Evolutionary conservation across 2,888 invertebrate genomes (phyloP).

Genomic region (Sarcophaga subvicina): DNA sequence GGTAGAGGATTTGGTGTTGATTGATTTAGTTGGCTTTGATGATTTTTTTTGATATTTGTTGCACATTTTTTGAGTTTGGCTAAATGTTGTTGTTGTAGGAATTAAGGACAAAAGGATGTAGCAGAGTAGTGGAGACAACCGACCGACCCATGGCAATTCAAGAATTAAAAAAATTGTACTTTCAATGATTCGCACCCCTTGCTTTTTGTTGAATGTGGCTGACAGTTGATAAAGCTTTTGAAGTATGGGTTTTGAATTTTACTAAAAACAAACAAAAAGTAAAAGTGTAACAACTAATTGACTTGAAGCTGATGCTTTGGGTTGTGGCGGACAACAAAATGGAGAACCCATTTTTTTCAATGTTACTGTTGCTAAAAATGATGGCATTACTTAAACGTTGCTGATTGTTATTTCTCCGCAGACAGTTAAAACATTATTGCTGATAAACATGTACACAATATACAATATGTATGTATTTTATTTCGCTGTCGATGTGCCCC

Average conservation of each 20-base stretch:
- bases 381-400: slow-evolving; percentile 39
- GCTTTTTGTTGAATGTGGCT: slow-evolving; percentile 38
- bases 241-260: slow-evolving; percentile 36
- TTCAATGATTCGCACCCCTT: slow-evolving; percentile 10
- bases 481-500: slow-evolving; percentile 45
- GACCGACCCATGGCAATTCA: slow-evolving; percentile 51
- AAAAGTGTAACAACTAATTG: background rate
- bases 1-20: slow-evolving; percentile 64
- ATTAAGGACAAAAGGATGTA: slow-evolving; percentile 61
- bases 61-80: slow-evolving; percentile 53
- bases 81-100: slow-evolving; percentile 66
- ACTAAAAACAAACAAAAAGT: slow-evolving; percentile 19
- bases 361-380: slow-evolving; percentile 46
- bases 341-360: slow-evolving; percentile 9
- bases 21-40: slow-evolving; percentile 64
- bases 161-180: slow-evolving; percentile 23
- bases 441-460: slow-evolving; percentile 23
- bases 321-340: slow-evolving; percentile 43
- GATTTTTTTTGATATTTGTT: slow-evolving; percentile 36
- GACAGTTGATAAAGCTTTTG: slow-evolving; percentile 38
- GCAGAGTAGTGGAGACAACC: slow-evolving; percentile 54
- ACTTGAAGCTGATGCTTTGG: slow-evolving; percentile 45
- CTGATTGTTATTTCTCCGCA: background rate
- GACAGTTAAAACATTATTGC: slow-evolving; percentile 17
- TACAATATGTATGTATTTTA: too few species aligned